phyloP scores from a whole-genome alignment of 2,797 vertebrate genomes.

The Chaunax sp. region DNA sequence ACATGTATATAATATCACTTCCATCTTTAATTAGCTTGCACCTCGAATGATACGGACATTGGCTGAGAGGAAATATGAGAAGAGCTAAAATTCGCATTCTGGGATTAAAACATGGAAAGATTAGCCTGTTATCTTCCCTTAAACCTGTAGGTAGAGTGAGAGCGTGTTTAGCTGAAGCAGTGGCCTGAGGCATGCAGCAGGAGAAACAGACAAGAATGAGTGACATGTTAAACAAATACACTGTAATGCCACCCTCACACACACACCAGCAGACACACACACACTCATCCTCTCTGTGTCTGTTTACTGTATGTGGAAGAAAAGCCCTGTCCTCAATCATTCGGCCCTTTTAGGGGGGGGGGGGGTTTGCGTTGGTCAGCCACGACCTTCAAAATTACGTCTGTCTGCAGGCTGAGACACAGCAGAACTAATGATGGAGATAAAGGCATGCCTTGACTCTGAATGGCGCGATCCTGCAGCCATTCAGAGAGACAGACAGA shows the following conservation, averaged over 20 bases:
- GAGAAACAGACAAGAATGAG: conserved; percentile 2
- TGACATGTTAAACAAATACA: conserved; percentile 28
- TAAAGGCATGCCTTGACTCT: conserved; percentile 69
- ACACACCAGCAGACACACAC: not conserved
- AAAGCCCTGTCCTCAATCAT: conserved; percentile 49
- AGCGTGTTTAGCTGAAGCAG: conserved; percentile 14
- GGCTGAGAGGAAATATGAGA: conserved; percentile 43
- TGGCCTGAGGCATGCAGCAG: conserved; percentile 19
- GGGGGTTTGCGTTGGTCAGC: conserved; percentile 58
- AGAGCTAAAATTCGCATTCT: conserved; percentile 24
- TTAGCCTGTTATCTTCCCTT: conserved; percentile 28
- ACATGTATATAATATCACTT: conserved; percentile 31
- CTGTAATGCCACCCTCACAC: conserved; percentile 4
- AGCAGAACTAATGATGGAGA: conserved; percentile 74
- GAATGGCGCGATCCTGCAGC: conserved; percentile 59
- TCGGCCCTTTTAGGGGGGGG: conserved; percentile 4
- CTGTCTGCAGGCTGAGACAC: conserved; percentile 57
- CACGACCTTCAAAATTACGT: conserved; percentile 72
- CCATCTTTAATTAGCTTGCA: conserved; percentile 65
- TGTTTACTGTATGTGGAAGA: conserved; percentile 12
- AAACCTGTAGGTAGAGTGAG: not conserved
- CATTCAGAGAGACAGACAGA: conserved; percentile 30
- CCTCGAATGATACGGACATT: conserved; percentile 36
- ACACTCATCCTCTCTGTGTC: not conserved
- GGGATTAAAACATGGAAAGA: conserved; percentile 31